Conservation (phyloP, 2,888 invertebrate genomes). For the Leucania comma region DNA sequence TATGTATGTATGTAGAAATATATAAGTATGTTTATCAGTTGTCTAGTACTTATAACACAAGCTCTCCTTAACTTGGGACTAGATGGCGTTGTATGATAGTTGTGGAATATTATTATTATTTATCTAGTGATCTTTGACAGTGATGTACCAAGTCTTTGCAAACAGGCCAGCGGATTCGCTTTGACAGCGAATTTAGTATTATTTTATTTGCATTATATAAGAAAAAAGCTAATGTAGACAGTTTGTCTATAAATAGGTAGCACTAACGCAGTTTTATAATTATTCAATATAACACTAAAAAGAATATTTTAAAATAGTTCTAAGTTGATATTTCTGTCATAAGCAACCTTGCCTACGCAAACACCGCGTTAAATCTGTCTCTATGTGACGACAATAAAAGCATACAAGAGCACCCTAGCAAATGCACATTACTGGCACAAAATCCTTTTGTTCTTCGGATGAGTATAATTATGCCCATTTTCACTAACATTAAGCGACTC, state of each 20-base stretch:
- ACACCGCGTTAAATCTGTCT: too few relatives aligned
- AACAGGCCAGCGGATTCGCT: too few relatives aligned
- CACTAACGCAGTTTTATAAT: neutral
- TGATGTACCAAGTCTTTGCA: too few relatives aligned
- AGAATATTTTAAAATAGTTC: conserved; percentile 24
- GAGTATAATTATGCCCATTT: too few relatives aligned
- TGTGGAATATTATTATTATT: neutral
- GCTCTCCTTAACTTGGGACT: neutral
- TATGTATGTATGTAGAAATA: too few relatives aligned
- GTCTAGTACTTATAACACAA: too few relatives aligned
- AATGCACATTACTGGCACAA: neutral
- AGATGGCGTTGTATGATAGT: too few relatives aligned
- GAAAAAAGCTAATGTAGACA: neutral
- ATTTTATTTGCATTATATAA: neutral
- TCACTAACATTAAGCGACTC: too few relatives aligned
- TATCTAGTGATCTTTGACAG: too few relatives aligned
- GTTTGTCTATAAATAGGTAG: neutral
- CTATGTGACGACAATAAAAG: too few relatives aligned
- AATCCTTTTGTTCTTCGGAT: neutral
- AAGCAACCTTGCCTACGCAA: conserved; percentile 1
- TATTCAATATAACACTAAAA: too few relatives aligned
- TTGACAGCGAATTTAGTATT: neutral
- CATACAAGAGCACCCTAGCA: neutral
- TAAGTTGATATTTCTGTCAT: conserved; percentile 11
- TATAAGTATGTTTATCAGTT: too few relatives aligned